Evolutionary conservation across 2,113 vertebrate species (phyloP).

Genomic region (Calonectris borealis): DNA sequence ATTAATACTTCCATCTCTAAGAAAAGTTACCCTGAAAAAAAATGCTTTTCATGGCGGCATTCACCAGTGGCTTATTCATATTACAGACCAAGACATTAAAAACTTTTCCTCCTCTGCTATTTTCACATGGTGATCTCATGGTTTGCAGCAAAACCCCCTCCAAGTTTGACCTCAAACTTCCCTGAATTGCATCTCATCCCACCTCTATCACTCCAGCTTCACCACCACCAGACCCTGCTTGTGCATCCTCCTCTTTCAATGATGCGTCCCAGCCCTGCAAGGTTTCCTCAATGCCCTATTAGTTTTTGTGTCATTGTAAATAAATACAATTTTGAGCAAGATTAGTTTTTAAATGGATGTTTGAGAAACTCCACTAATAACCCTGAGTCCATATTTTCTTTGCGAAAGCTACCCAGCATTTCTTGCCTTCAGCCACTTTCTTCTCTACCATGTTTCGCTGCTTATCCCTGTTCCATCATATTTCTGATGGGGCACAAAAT

Average conservation of each 20-base stretch:
- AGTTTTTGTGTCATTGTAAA: not conserved
- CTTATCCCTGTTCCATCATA: too few relatives aligned
- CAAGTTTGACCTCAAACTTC: not conserved
- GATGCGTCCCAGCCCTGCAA: not conserved
- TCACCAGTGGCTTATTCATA: not conserved
- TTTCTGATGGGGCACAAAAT: not conserved
- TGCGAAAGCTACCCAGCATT: not conserved
- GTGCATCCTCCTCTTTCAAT: fast-evolving
- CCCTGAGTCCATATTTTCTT: not conserved
- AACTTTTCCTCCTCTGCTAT: not conserved
- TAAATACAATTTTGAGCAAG: not conserved
- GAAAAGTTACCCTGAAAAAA: not conserved
- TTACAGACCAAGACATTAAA: not conserved
- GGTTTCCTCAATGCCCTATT: not conserved
- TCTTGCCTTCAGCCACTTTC: not conserved
- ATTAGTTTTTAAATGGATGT: not conserved
- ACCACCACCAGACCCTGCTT: not conserved
- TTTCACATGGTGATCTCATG: not conserved
- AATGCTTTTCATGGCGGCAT: not conserved
- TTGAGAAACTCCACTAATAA: not conserved
- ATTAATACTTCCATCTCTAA: not conserved
- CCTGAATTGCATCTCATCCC: not conserved
- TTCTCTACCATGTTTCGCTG: not conserved
- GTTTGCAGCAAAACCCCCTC: not conserved
- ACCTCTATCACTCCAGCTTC: not conserved